These are phyloP conservation scores for Patella caerulea DNA, from an alignment of 2,888 invertebrate genomes.

Conservation along the genomic window DNA sequence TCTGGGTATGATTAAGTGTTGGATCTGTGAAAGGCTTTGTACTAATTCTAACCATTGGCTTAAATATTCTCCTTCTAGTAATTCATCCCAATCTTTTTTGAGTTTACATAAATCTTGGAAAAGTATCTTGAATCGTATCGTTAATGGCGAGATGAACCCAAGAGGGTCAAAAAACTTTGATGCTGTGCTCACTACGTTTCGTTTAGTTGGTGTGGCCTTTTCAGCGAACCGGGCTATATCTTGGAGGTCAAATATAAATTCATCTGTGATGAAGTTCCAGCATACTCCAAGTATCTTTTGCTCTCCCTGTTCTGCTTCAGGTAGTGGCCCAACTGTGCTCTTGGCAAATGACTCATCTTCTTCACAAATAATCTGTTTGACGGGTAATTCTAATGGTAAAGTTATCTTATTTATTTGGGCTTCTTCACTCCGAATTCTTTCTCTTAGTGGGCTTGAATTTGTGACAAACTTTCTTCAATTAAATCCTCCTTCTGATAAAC, in stretches of 20 bases:
- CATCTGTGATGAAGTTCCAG: background rate
- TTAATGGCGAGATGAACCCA: constrained; percentile 1
- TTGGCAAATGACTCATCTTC: background rate
- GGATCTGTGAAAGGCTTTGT: background rate
- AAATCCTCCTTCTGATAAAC: background rate
- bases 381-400: background rate
- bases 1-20: background rate
- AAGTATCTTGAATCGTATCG: background rate
- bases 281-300: background rate
- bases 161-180: constrained; percentile 3
- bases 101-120: constrained; percentile 6
- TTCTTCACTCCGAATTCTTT: background rate
- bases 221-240: background rate
- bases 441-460: background rate
- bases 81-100: background rate
- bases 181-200: background rate
- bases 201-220: background rate
- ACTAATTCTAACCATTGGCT: background rate
- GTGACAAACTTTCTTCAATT: background rate
- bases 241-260: constrained; percentile 6
- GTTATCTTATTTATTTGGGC: background rate
- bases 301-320: background rate
- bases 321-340: background rate
- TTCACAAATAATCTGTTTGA: background rate
- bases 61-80: background rate